Evolutionary conservation across 1,140 invertebrate genomes (phyloP).

Genomic region (Cherax destructor): DNA sequence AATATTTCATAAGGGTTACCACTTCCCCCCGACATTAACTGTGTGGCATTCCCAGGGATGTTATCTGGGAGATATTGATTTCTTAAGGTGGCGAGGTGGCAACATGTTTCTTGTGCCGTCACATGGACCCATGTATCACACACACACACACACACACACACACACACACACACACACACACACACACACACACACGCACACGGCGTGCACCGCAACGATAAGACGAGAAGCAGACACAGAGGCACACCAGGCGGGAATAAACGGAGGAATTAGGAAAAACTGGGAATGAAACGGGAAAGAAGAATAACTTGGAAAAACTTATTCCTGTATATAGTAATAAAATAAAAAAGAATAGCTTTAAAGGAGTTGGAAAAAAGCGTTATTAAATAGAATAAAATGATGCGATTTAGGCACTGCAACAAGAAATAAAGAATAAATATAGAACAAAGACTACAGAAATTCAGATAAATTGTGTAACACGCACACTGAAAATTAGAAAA

Average conservation of each 20-base stretch:
- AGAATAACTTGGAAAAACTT: too few species aligned
- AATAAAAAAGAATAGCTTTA: too few species aligned
- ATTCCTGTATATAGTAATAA: too few species aligned
- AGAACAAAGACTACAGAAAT: not conserved
- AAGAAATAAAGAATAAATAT: not conserved
- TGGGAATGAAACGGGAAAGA: too few species aligned
- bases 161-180: too few species aligned
- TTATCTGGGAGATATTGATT: conserved; percentile 26
- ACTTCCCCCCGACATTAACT: not conserved
- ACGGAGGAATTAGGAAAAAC: too few species aligned
- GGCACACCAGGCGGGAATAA: too few species aligned
- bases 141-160: conserved; percentile 33
- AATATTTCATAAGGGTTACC: too few species aligned
- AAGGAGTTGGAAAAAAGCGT: too few species aligned
- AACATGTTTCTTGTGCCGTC: not conserved
- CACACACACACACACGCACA: too few species aligned
- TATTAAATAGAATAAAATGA: not conserved
- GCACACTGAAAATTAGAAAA: not conserved
- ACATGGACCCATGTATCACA: conserved; percentile 41
- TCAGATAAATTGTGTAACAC: not conserved
- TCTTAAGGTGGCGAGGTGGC: conserved; percentile 4
- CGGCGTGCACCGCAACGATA: not conserved
- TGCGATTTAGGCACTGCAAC: not conserved
- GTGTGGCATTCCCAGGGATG: not conserved
- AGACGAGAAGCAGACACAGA: not conserved